Evolutionary conservation across 2,888 invertebrate genomes (phyloP).

Genomic region (Mesorhabditis spiculigera): DNA sequence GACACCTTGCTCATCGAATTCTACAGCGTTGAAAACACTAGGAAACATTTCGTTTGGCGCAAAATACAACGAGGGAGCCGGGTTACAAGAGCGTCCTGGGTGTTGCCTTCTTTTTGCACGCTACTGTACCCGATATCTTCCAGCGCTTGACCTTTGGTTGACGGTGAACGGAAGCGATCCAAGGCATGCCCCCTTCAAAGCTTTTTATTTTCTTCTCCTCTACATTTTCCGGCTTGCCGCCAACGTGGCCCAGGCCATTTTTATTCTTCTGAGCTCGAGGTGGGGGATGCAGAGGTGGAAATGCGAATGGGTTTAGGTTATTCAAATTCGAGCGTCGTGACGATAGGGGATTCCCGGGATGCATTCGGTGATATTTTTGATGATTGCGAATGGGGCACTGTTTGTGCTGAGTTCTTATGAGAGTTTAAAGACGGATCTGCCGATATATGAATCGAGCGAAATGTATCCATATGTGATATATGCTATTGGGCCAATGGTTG

Average conservation of each 20-base stretch:
- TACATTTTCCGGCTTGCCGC: not conserved
- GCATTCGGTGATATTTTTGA: not conserved
- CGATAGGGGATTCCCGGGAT: not conserved
- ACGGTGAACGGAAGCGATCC: not conserved
- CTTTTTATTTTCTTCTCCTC: not conserved
- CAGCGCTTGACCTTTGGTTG: not conserved
- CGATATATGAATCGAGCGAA: not conserved
- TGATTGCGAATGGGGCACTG: not conserved
- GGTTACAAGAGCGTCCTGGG: no score
- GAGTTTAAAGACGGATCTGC: not conserved
- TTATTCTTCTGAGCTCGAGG: not conserved
- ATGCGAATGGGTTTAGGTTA: not conserved
- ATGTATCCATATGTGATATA: not conserved
- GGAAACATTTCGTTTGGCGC: no score
- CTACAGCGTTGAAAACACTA: no score
- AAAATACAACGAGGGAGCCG: no score
- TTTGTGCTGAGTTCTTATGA: not conserved
- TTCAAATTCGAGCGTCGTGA: no score
- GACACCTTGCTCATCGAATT: no score
- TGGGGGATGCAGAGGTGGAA: not conserved
- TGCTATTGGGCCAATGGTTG: not conserved
- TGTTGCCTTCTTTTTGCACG: no score
- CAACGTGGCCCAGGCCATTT: not conserved
- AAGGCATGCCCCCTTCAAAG: not conserved
- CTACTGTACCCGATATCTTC: not conserved